Base-by-base conservation (phyloP, 2,797 vertebrate genomes). In the Setipinna tenuifilis region DNA sequence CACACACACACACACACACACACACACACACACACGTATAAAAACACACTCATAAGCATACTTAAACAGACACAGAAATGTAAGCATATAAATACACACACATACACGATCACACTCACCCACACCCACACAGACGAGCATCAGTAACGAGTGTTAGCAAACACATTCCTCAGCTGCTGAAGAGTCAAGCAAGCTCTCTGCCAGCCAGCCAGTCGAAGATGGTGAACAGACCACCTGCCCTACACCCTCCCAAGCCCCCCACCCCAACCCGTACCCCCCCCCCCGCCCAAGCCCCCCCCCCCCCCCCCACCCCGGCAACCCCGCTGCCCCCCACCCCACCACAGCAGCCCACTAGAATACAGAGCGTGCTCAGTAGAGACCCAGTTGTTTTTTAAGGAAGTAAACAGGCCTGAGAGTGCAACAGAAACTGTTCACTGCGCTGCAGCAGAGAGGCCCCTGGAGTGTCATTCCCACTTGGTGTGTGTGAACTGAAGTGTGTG, bases 1-100 rank as follows among this genome's bases (percentile, higher is more conserved):
- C 94, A 95, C 94, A 96, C 84, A 93, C 94, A 91, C 92, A 95
- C 94, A 16, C 95, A 94, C 91, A 95, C 93, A 97, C 88, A 96
- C 91, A 95, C 92, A 94, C 86, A 95, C 93, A 90, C 61, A 95
- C 94, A 96, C 92, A 90, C 93, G 92, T 94, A 95, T 94, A 96
- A 83, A 94, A 94, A 92, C 92, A 95, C 94, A 16, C 50, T 93
- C 96, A 97, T 95, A 94, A 91, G 92, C 96, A 95, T 11, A 65
- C 61, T 41, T 5, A 41, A 2, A 41, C 23, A 62, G 21, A 62
- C 5, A 62, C 21, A 62, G 21, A 62, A 95, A 97, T 93, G 95
- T 92, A 97, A 88, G 95, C 91, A 95, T 92, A 94, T 86, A 96
- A 84, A 93, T 93, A 91, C 92, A 95, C 94, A 17, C 44, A 93